A percentile compares a stretch with the other conserved stretches of the same genome.
These are phyloP conservation scores for Onthophagus taurus DNA, from an alignment of 1,140 invertebrate genomes.

Conservation along the genomic window DNA sequence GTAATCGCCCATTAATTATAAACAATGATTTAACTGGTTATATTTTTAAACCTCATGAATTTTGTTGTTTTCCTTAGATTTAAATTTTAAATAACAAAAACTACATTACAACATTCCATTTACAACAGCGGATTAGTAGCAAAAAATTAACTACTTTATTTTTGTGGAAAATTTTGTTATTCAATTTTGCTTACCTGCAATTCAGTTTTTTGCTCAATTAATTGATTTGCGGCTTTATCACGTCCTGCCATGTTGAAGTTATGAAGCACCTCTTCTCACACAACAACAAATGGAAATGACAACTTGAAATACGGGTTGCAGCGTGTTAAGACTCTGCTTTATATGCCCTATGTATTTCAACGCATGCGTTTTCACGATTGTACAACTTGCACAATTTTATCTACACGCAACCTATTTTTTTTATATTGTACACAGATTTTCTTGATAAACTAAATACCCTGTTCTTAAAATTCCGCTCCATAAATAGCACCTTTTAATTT, in stretches of 20 bases:
- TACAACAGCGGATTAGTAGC: not conserved
- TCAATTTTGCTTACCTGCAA: constrained; percentile 2
- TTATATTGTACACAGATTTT: no score
- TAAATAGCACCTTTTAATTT: no score
- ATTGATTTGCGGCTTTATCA: constrained; percentile 43
- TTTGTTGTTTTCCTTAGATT: no score
- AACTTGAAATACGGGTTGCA: no score
- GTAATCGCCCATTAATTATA: not conserved
- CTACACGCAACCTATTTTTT: no score
- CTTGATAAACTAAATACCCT: no score
- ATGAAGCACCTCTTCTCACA: constrained; percentile 2
- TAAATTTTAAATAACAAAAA: constrained; percentile 3
- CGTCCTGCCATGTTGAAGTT: constrained; percentile 25
- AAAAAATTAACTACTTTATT: no score
- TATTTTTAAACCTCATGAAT: not conserved
- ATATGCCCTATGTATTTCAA: not conserved
- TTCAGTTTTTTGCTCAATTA: constrained; percentile 29
- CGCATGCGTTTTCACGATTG: not conserved
- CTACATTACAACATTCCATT: not conserved
- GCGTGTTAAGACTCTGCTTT: not conserved
- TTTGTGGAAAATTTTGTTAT: no score
- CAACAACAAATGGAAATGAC: no score
- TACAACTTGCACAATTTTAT: constrained; percentile 9
- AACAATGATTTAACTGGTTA: not conserved
- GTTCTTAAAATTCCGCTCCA: no score